Evolutionary conservation across 2,113 vertebrate genomes (phyloP).

Genomic region (Sialia sialis): DNA sequence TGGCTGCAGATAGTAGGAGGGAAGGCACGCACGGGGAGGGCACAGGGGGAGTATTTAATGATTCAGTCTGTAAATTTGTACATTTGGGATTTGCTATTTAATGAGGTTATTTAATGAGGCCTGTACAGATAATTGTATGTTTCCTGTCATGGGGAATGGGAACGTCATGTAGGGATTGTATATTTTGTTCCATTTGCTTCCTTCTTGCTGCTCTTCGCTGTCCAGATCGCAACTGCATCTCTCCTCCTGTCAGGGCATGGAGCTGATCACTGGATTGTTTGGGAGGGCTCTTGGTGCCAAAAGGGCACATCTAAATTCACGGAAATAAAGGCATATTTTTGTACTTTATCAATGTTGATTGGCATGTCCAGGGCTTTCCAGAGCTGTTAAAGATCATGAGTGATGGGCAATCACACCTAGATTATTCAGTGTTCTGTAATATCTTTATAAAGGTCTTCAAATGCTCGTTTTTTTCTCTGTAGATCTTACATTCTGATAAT

Average conservation of each 20-base stretch:
- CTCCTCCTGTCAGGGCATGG: background rate
- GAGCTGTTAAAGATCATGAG: background rate
- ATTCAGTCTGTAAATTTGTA: conserved; percentile 80
- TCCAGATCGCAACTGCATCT: background rate
- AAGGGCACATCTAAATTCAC: background rate
- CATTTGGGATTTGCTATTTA: conserved; percentile 79
- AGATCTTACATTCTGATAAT: background rate
- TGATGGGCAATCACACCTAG: background rate
- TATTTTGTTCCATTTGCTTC: conserved; percentile 49
- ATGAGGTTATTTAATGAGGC: conserved; percentile 80
- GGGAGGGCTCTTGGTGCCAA: background rate
- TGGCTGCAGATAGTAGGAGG: conserved; percentile 90
- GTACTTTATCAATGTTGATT: background rate
- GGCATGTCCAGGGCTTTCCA: background rate
- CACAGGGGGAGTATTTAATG: conserved; percentile 69
- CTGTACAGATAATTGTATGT: conserved; percentile 72
- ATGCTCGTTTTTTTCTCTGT: background rate
- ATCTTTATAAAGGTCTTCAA: background rate
- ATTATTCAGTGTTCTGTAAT: background rate
- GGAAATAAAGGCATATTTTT: conserved; percentile 31
- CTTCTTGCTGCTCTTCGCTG: conserved; percentile 21
- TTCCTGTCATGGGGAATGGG: conserved; percentile 37
- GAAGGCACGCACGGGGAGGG: background rate
- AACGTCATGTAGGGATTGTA: conserved; percentile 20
- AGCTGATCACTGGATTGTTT: background rate